A percentile compares a stretch with the other conserved stretches of the same genome.
These are phyloP conservation scores for Tyrannus savana DNA, from an alignment of 2,113 vertebrate species.

Conservation along the genomic window DNA sequence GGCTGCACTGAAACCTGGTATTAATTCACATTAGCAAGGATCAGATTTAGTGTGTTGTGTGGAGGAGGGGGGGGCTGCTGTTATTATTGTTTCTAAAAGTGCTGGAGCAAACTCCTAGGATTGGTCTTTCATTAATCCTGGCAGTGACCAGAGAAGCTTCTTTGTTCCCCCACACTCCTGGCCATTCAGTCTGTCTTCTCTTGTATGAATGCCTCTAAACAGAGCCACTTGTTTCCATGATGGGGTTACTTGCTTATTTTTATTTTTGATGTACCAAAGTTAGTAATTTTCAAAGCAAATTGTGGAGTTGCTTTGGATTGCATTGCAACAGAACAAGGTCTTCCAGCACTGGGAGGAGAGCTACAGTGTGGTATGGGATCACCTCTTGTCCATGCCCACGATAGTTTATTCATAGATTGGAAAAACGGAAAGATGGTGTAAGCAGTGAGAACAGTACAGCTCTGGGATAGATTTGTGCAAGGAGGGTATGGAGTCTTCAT, in stretches of 20 bases:
- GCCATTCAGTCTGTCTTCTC: neutral
- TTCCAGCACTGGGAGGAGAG: neutral
- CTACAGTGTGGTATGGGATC: neutral
- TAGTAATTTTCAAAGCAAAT: neutral
- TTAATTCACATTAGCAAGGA: conserved; percentile 44
- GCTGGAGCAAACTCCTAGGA: conserved; percentile 17
- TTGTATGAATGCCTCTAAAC: neutral
- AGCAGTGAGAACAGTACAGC: neutral
- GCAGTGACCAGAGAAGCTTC: conserved; percentile 2
- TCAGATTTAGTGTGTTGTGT: neutral
- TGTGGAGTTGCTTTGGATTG: neutral
- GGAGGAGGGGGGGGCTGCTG: neutral
- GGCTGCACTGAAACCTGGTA: conserved; percentile 30
- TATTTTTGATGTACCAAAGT: neutral
- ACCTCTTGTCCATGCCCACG: neutral
- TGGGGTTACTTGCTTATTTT: neutral
- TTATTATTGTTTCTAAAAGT: conserved; percentile 46
- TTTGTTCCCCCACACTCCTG: conserved; percentile 1
- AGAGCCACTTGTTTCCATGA: neutral
- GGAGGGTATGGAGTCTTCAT: neutral
- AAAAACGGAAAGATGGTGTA: neutral
- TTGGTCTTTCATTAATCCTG: conserved; percentile 19
- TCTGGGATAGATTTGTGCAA: neutral
- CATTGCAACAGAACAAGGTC: neutral
- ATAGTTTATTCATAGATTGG: neutral